phyloP scores from a whole-genome alignment of 2,888 invertebrate genomes.

The Rapana venosa region DNA sequence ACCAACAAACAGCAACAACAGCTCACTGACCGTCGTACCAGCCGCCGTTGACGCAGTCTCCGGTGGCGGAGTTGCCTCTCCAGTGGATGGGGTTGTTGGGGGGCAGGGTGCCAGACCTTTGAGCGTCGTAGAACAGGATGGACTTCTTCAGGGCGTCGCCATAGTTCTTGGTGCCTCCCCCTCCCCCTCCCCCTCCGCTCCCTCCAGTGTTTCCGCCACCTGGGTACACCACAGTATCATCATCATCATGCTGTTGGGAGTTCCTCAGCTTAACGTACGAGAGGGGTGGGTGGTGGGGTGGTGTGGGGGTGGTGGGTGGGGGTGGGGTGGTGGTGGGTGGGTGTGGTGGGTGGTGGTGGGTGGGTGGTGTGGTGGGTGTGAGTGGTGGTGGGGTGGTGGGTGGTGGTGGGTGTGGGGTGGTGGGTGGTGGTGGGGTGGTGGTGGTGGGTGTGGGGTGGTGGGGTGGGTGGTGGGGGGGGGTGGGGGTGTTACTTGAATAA shows the following conservation, averaged over 20 bases:
- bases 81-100: conserved; percentile 70
- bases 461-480: too few species aligned
- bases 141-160: conserved; percentile 66
- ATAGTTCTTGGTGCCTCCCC: conserved; percentile 57
- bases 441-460: too few species aligned
- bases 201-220: background rate
- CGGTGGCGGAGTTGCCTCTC: conserved; percentile 54
- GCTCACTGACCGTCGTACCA: conserved; percentile 46
- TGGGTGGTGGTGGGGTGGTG: too few species aligned
- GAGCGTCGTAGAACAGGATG: conserved; percentile 73
- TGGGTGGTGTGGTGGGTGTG: too few species aligned
- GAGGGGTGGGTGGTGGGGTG: background rate
- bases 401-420: too few species aligned
- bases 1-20: conserved; percentile 14
- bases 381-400: too few species aligned
- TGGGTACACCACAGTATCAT: background rate
- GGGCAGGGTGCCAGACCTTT: conserved; percentile 71
- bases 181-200: background rate
- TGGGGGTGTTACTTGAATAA: too few species aligned
- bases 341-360: too few species aligned
- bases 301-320: too few species aligned
- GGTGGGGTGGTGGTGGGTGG: too few species aligned
- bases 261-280: background rate
- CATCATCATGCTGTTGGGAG: background rate
- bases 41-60: conserved; percentile 43